Evolutionary conservation across 30 jellyfish, hydroid and myxozoan genomes (phyloP), one percentile per base, ranked within the genome.

Genomic region (Mastigias papua): DNA sequence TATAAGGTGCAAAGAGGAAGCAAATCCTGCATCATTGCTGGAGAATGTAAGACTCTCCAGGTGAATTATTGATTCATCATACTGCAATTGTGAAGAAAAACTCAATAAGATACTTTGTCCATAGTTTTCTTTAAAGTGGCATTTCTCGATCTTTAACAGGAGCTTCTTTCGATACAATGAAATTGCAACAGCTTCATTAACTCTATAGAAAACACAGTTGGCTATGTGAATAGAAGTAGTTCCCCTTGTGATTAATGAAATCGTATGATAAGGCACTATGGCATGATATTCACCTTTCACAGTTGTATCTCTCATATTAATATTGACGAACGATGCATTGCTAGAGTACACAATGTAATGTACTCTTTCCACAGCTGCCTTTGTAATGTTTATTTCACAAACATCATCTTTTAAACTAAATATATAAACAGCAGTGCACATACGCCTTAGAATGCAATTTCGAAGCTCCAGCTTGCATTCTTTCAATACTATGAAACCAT

Each of bases 91-190:
- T 69, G 87, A 49, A n/a, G 91, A 23, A 71, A 95, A 90, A 31
- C 89, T 95, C 28, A 86, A 30, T 7, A 95, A 27, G 26, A 95
- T 48, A 33, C 97, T 84, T 50, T 90, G 97, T 34, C 99, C 99
- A 28, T 85, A 51, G 69, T 89, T 95, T 65, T 86, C 90, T 15
- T 50, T 28, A 51, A 89, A 95, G 17, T 31, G 66, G 63, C 87
- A 66, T 13, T 67, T 48, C 0, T 54, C 23, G 9, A 89, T 60
- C 15, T 64, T 73, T 66, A 90, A 33, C 10, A 75, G 67, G n/a
- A 78, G 37, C 48, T 66, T 50, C 20, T 58, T 57, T 11, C 79
- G 86, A n/a, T 65, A 73, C 58, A 86, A 21, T 13, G 97, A 82
- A n/a, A 89, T 21, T 1, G 99, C 91, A 0, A 95, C 66, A 15